phyloP scores from a whole-genome alignment of 37 sponge, comb jelly and placozoan genomes.

The Crambe crambe region DNA sequence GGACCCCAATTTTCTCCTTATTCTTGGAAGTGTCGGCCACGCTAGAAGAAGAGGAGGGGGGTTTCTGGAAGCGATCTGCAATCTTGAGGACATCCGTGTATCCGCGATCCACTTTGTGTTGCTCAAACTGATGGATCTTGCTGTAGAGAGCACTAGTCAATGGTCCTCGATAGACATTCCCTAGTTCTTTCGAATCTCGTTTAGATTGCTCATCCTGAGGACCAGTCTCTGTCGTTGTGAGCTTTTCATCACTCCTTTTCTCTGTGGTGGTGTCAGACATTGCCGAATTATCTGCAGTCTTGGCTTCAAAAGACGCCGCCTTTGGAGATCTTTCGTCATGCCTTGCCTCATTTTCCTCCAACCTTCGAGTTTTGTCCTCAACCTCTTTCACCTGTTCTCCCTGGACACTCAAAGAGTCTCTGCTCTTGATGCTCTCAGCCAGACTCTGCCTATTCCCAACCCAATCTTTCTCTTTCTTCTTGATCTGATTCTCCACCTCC shows the following conservation, averaged over 20 bases:
- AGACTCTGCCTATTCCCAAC: not conserved
- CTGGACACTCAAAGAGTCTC: not conserved
- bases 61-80: not conserved
- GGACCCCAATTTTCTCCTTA: not conserved
- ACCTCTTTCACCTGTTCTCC: constrained; percentile 3
- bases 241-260: not conserved
- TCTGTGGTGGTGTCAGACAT: not conserved
- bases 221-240: not conserved
- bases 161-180: no score
- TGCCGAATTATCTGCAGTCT: not conserved
- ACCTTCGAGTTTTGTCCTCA: no score
- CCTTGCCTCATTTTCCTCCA: no score
- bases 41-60: not conserved
- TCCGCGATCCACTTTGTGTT: not conserved
- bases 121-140: constrained; percentile 6
- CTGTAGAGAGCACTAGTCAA: not conserved
- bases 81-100: constrained; percentile 28
- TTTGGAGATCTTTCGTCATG: not conserved
- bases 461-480: constrained; percentile 12
- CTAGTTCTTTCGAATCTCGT: not conserved
- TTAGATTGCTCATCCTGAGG: not conserved
- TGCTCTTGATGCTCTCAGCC: not conserved
- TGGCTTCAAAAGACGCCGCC: not conserved
- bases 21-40: not conserved
- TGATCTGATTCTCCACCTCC: not conserved